Conservation (phyloP, 1,140 invertebrate species). For the Lepidurus apus region DNA sequence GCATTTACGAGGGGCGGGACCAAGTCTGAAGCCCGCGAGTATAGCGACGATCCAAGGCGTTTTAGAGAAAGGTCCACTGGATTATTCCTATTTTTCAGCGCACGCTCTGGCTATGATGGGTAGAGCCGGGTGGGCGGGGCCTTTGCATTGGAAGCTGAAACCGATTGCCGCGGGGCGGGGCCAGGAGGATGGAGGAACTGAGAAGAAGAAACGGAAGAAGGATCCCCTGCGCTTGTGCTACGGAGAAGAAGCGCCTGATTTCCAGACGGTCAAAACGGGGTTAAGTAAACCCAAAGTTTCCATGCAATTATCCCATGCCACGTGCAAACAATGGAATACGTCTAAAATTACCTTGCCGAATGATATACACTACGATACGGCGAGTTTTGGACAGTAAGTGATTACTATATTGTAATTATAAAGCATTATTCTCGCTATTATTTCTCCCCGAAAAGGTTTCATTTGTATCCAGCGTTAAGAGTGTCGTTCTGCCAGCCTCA, state of each 20-base stretch:
- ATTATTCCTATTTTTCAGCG: conserved; percentile 64
- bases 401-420: no score
- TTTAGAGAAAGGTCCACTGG: conserved; percentile 43
- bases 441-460: neutral
- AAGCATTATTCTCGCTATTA: neutral
- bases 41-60: conserved; percentile 36
- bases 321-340: conserved; percentile 46
- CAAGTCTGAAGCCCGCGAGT: neutral
- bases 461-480: neutral
- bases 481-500: neutral
- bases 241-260: conserved; percentile 41
- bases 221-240: conserved; percentile 42
- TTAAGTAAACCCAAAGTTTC: conserved; percentile 42
- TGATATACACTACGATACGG: conserved; percentile 47
- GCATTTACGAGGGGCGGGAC: neutral
- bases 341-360: conserved; percentile 46
- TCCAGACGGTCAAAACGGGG: conserved; percentile 40
- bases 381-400: conserved; percentile 43
- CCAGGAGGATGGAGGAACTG: conserved; percentile 24
- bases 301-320: conserved; percentile 44
- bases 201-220: conserved; percentile 40
- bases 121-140: conserved; percentile 65
- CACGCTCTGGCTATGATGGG: conserved; percentile 40
- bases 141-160: conserved; percentile 62
- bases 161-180: neutral